Base-by-base conservation (phyloP, 2,888 invertebrate genomes). In the Lochmaea crataegi region DNA sequence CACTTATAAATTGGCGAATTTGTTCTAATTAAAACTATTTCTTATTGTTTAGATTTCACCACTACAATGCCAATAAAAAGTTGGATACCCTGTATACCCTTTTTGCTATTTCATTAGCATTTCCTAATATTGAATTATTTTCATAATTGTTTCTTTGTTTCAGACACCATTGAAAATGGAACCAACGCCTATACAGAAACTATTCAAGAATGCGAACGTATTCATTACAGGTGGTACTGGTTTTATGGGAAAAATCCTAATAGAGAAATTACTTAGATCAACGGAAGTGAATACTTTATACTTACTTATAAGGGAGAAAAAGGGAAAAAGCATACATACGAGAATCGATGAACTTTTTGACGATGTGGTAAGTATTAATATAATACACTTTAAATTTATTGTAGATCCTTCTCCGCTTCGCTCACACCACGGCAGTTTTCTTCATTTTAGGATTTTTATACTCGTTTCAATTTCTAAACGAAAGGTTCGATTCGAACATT, bases 321-420 rank as follows among this genome's bases (percentile, higher is more conserved):
- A 89, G 84, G 93, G 87, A 0, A 91, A 92, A 84, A 90, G 91
- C 78, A 88, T 91, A 14, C 89, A 91, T 78, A 89, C 91, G 1
- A 89, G 94, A 73, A 86, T 93, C 71, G 92, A 92, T 10, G 90
- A 91, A 77, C 88, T 93, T 26, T 92, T 93, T 75, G 91, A 92
- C 16, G 92, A 93, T 80, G 89, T 90, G 53, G 94, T 85, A 80
- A 83, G 85, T 80, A 68, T 12, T 1, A 32, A 16, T 6, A 32
- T 12, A 58, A 60, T 5, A 1, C 32, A 32, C 7, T 32, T 7
- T 32, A 32, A 32, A 32, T 32, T 32, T 7, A 32, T 1, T 1
- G 7, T 32, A 32, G 32, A 32, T 1, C 32, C 32, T 32, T 32
- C 7, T 7, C 32, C 1, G 32, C 32, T 5, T 32, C 32, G 32